phyloP scores from a whole-genome alignment of 2,888 invertebrate species.

The Trachelus tabidus region DNA sequence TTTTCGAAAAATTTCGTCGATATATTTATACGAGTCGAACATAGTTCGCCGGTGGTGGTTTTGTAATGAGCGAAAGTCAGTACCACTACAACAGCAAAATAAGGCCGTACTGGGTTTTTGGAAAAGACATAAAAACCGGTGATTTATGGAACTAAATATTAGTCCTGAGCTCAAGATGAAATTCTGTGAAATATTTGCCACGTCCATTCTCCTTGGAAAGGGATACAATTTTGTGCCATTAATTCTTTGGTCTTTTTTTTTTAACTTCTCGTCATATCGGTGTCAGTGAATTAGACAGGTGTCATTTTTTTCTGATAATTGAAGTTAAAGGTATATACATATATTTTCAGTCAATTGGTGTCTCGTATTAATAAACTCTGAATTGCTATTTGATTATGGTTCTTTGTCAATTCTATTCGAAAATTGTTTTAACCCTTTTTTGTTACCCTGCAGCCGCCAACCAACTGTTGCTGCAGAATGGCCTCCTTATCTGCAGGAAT shows the following conservation, averaged over 20 bases:
- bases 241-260: background rate
- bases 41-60: background rate
- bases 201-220: background rate
- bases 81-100: conserved; percentile 8
- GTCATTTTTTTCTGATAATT: background rate
- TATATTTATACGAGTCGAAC: background rate
- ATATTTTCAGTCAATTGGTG: background rate
- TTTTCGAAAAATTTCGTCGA: background rate
- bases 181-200: conserved; percentile 1
- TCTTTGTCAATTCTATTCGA: background rate
- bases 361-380: background rate
- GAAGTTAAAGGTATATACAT: background rate
- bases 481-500: background rate
- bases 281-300: background rate
- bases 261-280: background rate
- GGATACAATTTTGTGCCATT: background rate
- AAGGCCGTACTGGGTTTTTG: conserved; percentile 14
- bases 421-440: background rate
- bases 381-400: background rate
- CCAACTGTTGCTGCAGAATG: background rate
- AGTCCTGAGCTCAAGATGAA: background rate
- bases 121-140: conserved; percentile 31
- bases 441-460: background rate
- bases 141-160: conserved; percentile 7
- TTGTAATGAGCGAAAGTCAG: conserved; percentile 21